Base-by-base conservation (phyloP, 2,888 invertebrate species). In the Griposia aprilina region DNA sequence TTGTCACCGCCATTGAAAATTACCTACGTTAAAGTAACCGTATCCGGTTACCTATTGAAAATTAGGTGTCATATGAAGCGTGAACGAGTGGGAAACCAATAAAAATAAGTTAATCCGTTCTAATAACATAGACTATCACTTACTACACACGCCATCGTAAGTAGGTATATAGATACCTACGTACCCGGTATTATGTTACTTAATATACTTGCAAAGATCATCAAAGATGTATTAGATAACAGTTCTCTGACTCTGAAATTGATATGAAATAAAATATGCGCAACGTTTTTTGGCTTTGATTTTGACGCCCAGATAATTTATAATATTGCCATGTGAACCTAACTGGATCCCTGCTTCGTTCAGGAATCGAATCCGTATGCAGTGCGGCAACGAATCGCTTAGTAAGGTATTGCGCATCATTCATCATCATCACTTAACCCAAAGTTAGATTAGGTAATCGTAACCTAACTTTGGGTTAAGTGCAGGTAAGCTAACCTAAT, bases 11-110 rank as follows among this genome's bases (percentile, higher is more conserved):
- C 55, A 11, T 45, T 60, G 11, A 17, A 78, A 84, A 67, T 48
- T 74, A 77, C n/a, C 15, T n/a, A 79, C 73, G 74, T 80, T 73
- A 71, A 72, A 72, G 55, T 73, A 79, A 57, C 60, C 36, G 89
- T 91, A 90, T 93, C 91, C 80, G 78, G 87, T 93, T 93, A 93
- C 93, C 85, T 71, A 79, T 67, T 73, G 82, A 78, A 92, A 94
- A 91, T 92, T 89, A 90, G 92, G 91, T 86, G 91, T 88, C 83
- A 89, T 84, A 70, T 92, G 92, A 93, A 94, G 91, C 94, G 94
- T 93, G 83, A 94, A 91, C 90, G 88, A 89, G 84, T 81, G 90
- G 92, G 95, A 95, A 95, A 94, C 95, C 95, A 93, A 93, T 93
- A 91, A 94, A 94, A 93, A 92, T 91, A 90, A 91, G 91, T 88